Percentiles rank a stretch among this genome's conserved stretches.
These are phyloP conservation scores for Aphidius ervi DNA, from an alignment of 1,140 invertebrate species.

Conservation along the genomic window DNA sequence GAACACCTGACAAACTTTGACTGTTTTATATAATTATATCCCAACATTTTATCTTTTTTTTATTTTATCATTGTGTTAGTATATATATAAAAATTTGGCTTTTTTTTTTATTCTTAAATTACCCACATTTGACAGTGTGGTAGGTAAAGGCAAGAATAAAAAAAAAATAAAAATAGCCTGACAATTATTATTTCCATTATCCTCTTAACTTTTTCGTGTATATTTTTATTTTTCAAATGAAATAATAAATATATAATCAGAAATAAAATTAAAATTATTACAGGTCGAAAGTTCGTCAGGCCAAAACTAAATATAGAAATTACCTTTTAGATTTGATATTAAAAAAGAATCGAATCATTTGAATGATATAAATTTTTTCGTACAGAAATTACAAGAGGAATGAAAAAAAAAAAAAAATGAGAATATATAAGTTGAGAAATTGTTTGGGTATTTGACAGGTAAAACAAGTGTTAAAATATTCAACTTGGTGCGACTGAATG, in stretches of 20 bases:
- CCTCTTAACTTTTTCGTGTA: constrained; percentile 5
- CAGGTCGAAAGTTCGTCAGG: constrained; percentile 48
- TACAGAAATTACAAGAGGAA: no score
- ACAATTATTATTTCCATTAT: constrained; percentile 2
- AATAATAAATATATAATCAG: constrained; percentile 13
- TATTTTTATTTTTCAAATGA: constrained; percentile 8
- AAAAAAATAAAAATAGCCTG: constrained; percentile 4
- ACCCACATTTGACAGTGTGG: no score
- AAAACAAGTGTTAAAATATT: constrained; percentile 45
- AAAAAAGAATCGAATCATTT: not conserved
- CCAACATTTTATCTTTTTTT: no score
- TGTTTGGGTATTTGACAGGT: constrained; percentile 34
- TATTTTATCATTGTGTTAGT: no score
- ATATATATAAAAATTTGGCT: no score
- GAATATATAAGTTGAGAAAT: no score
- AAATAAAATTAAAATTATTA: constrained; percentile 33
- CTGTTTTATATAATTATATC: no score
- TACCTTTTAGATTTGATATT: constrained; percentile 21
- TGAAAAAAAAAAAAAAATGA: no score
- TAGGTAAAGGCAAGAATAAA: no score
- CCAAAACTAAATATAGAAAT: constrained; percentile 38
- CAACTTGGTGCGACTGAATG: constrained; percentile 44
- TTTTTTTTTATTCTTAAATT: no score
- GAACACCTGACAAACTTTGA: no score
- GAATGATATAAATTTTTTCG: no score